Evolutionary conservation across 1,140 invertebrate genomes (phyloP).

Genomic region (Archivesica marissinica): DNA sequence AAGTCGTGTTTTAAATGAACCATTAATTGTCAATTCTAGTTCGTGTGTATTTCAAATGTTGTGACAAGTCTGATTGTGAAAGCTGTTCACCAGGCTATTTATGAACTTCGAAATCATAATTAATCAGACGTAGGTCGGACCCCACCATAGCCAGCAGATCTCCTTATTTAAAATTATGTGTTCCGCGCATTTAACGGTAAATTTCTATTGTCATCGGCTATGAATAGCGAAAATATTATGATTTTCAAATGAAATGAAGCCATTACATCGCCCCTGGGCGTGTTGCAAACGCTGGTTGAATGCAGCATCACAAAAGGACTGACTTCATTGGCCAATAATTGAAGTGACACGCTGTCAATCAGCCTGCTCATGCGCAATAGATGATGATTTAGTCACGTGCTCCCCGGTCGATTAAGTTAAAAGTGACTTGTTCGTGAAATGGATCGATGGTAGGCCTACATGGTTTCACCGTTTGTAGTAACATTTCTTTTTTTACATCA

Average conservation of each 20-base stretch:
- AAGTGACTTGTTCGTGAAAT: not conserved
- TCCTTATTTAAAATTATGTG: conserved; percentile 60
- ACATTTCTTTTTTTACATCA: conserved; percentile 31
- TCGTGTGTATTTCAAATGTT: too few species aligned
- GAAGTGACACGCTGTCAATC: conserved; percentile 52
- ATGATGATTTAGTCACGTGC: conserved; percentile 37
- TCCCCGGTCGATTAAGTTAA: conserved; percentile 53
- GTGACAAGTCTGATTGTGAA: not conserved
- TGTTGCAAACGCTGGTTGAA: conserved; percentile 30
- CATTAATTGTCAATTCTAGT: conserved; percentile 3
- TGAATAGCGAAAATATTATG: conserved; percentile 57
- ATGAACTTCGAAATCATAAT: conserved; percentile 36
- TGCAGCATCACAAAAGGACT: conserved; percentile 20
- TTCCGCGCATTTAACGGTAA: conserved; percentile 59
- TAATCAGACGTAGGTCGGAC: conserved; percentile 31
- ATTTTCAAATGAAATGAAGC: conserved; percentile 55
- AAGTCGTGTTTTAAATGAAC: conserved; percentile 7
- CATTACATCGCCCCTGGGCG: conserved; percentile 40
- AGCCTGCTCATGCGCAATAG: conserved; percentile 55
- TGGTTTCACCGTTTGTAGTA: conserved; percentile 9
- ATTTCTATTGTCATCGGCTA: conserved; percentile 44
- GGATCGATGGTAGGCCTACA: not conserved
- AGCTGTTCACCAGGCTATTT: not conserved
- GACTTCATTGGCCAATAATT: conserved; percentile 52
- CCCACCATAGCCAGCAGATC: conserved; percentile 5